These are phyloP conservation scores for Nyctibius bracteatus DNA, from an alignment of 2,113 vertebrate species.

Conservation along the genomic window DNA sequence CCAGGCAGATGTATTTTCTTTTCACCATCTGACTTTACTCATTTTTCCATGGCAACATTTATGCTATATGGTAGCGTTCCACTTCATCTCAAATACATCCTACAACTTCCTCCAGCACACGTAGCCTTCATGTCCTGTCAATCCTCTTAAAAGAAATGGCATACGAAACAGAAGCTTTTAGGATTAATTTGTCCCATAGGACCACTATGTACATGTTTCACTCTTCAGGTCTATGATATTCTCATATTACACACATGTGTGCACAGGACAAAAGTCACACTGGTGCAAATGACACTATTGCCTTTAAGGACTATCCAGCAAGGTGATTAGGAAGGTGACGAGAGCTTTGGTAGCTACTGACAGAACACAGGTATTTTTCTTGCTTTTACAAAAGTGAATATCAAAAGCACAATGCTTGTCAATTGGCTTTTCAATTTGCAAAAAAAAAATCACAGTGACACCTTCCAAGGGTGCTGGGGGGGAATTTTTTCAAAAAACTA, in stretches of 20 bases:
- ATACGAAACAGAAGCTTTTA: background rate
- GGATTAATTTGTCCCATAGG: background rate
- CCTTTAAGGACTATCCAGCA: background rate
- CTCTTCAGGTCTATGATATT: background rate
- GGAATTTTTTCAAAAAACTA: background rate
- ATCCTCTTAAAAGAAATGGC: background rate
- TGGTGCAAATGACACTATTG: background rate
- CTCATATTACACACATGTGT: rapidly evolving
- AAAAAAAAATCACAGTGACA: background rate
- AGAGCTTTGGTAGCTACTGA: background rate
- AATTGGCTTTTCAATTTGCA: background rate
- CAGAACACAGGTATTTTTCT: background rate
- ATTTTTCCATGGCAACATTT: background rate
- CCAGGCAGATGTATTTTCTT: conserved; percentile 40
- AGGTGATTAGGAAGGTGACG: background rate
- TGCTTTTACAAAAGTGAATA: background rate
- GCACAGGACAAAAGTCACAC: background rate
- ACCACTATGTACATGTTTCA: background rate
- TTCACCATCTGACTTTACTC: background rate
- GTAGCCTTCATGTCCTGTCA: background rate
- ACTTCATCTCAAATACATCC: background rate
- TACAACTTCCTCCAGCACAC: background rate
- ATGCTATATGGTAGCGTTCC: background rate
- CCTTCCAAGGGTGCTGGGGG: background rate
- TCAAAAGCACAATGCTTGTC: background rate